These are phyloP conservation scores for Oryctes rhinoceros DNA, from an alignment of 1,140 invertebrate genomes.

Conservation along the genomic window DNA sequence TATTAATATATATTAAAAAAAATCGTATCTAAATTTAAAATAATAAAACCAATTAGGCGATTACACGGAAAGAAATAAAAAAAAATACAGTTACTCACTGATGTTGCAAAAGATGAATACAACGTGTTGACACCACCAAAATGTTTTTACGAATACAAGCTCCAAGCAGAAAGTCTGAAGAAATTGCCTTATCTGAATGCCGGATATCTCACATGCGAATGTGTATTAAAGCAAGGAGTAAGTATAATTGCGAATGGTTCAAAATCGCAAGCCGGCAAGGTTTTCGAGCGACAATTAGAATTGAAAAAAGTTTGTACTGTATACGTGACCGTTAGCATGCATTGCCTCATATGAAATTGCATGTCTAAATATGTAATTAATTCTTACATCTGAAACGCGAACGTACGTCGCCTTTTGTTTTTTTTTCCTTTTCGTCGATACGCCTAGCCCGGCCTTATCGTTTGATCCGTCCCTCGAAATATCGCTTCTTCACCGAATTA, in stretches of 20 bases:
- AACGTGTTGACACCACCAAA: background rate
- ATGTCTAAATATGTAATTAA: slow-evolving; percentile 37
- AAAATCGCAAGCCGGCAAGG: slow-evolving; percentile 32
- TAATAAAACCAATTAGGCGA: background rate
- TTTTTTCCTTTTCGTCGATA: background rate
- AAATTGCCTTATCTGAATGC: slow-evolving; percentile 36
- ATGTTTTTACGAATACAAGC: background rate
- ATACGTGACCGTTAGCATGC: slow-evolving; percentile 40
- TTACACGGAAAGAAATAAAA: background rate
- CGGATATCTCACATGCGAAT: slow-evolving; percentile 25
- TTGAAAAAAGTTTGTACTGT: slow-evolving; percentile 39
- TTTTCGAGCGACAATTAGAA: slow-evolving; percentile 41
- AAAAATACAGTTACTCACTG: slow-evolving; percentile 4
- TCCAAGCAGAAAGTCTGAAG: slow-evolving; percentile 27
- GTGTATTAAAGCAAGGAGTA: background rate
- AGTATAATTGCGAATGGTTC: slow-evolving; percentile 29
- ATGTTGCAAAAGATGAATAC: background rate
- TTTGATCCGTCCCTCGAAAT: background rate
- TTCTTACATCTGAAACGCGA: background rate
- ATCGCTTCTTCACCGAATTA: background rate
- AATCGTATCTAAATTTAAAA: too few relatives aligned
- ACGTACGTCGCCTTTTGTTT: background rate
- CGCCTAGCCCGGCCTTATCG: background rate
- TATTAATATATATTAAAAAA: too few relatives aligned
- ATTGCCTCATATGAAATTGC: slow-evolving; percentile 28